phyloP scores from a whole-genome alignment of 2,113 vertebrate species.

The Bos taurus region DNA sequence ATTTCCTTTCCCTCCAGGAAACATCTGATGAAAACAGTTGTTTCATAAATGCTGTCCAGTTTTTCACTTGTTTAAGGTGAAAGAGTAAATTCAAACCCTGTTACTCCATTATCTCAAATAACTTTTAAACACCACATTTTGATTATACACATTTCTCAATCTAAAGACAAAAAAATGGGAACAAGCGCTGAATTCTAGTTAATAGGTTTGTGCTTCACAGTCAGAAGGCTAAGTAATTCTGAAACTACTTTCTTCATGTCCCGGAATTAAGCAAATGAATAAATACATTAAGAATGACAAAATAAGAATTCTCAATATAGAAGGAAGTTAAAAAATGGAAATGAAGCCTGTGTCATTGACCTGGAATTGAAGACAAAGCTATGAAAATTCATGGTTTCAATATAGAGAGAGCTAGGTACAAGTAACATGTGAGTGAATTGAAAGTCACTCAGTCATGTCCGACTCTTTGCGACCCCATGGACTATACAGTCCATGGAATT shows the following conservation, averaged over 20 bases:
- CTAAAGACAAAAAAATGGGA: background rate
- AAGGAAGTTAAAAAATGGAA: background rate
- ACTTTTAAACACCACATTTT: background rate
- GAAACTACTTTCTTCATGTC: background rate
- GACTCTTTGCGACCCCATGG: background rate
- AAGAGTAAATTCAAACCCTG: background rate
- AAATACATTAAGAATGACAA: background rate
- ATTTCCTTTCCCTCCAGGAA: background rate
- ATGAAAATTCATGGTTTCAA: background rate
- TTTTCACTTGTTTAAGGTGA: background rate
- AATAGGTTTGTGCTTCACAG: background rate
- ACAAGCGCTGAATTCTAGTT: background rate
- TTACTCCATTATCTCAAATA: background rate
- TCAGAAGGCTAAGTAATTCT: background rate
- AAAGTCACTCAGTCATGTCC: background rate
- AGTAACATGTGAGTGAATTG: rapidly evolving
- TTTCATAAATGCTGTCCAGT: background rate
- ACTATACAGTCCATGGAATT: background rate
- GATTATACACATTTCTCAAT: background rate
- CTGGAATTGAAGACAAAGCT: background rate
- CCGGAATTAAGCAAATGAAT: background rate
- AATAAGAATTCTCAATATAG: background rate
- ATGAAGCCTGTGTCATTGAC: background rate
- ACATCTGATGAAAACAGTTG: background rate
- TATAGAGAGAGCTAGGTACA: background rate